Evolutionary conservation across 92 coral and sea anemone genomes (phyloP).

Genomic region (Diadumene lineata): DNA sequence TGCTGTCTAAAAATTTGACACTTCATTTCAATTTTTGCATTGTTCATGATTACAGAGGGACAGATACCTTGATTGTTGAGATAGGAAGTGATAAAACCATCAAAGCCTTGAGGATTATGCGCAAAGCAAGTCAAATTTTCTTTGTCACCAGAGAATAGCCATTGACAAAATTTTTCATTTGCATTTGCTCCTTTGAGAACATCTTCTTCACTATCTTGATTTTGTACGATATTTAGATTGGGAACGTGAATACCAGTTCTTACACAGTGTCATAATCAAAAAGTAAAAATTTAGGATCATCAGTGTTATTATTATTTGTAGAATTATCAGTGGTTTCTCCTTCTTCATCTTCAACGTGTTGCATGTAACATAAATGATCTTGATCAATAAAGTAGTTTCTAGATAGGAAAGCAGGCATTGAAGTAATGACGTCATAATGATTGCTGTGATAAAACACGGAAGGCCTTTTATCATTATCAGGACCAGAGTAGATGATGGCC

Average conservation of each 20-base stretch:
- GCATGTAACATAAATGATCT: too few relatives aligned
- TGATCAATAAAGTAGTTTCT: too few relatives aligned
- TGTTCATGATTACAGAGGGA: too few relatives aligned
- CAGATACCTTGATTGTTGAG: slow-evolving; percentile 29
- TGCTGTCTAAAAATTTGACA: slow-evolving; percentile 47
- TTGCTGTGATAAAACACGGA: too few relatives aligned
- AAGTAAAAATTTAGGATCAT: slow-evolving; percentile 21
- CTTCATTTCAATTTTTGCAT: slow-evolving; percentile 18
- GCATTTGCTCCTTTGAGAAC: slow-evolving; percentile 43
- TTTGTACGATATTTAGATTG: slow-evolving; percentile 39
- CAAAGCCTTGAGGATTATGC: slow-evolving; percentile 39
- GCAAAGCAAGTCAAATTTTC: slow-evolving; percentile 31
- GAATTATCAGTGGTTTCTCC: neutral
- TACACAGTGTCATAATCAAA: slow-evolving; percentile 49
- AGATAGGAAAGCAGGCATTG: too few relatives aligned
- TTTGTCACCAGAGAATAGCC: slow-evolving; percentile 40
- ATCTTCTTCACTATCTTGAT: slow-evolving; percentile 28
- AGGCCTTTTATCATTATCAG: too few relatives aligned
- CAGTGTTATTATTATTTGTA: neutral
- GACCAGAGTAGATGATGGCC: too few relatives aligned
- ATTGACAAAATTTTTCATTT: slow-evolving; percentile 36
- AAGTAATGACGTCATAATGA: too few relatives aligned
- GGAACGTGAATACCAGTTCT: slow-evolving; percentile 51
- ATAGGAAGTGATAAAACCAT: slow-evolving; percentile 32
- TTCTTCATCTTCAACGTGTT: too few relatives aligned